Evolutionary conservation across 2,888 invertebrate genomes (phyloP).

Genomic region (Netelia inedita): DNA sequence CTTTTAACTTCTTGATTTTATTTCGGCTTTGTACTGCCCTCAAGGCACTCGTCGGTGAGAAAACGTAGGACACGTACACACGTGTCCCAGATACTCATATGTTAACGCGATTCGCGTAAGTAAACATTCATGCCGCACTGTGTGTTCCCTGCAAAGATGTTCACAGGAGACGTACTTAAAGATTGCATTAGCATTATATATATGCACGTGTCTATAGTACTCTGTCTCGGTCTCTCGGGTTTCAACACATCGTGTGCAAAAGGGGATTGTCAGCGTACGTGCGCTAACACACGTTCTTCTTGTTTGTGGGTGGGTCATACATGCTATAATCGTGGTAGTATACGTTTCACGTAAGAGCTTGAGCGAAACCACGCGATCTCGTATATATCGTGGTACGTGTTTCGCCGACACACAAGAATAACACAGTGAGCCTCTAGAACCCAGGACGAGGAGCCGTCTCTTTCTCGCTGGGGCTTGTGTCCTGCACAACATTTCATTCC

Average conservation of each 20-base stretch:
- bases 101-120: slow-evolving; percentile 25
- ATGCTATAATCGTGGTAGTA: background rate
- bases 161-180: background rate
- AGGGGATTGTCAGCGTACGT: background rate
- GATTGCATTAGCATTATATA: slow-evolving; percentile 6
- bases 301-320: background rate
- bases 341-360: background rate
- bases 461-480: slow-evolving; percentile 3
- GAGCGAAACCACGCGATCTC: slow-evolving; percentile 49
- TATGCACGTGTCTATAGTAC: slow-evolving; percentile 24
- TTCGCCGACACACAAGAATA: background rate
- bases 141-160: background rate
- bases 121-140: background rate
- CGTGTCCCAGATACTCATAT: background rate
- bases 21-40: slow-evolving; percentile 44
- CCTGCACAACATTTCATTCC: slow-evolving; percentile 65
- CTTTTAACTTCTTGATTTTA: slow-evolving; percentile 70
- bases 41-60: slow-evolving; percentile 22
- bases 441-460: slow-evolving; percentile 17
- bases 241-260: background rate
- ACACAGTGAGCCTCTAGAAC: background rate
- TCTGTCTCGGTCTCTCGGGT: background rate
- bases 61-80: slow-evolving; percentile 1
- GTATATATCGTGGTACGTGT: slow-evolving; percentile 33
- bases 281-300: background rate